phyloP scores from a whole-genome alignment of 2,797 vertebrate species.

The Scolopax bukidnonensis region DNA sequence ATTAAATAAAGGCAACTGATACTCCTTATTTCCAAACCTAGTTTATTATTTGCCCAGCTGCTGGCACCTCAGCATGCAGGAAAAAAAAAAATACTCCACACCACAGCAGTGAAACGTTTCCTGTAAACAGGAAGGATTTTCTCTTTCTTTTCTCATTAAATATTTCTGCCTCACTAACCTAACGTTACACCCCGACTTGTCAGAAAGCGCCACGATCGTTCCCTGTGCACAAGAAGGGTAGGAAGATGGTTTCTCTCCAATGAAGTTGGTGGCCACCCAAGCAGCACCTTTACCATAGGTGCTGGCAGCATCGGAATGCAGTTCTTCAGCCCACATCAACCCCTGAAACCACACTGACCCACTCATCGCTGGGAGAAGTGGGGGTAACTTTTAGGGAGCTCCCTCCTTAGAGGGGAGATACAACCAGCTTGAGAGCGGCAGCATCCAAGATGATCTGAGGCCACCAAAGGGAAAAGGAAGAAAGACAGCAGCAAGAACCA shows the following conservation, averaged over 20 bases:
- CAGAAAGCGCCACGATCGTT: background rate
- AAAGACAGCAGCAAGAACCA: background rate
- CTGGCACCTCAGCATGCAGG: background rate
- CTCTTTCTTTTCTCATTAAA: background rate
- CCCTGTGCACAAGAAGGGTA: background rate
- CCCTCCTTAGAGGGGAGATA: rapidly evolving
- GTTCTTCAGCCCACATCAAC: background rate
- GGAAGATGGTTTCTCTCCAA: background rate
- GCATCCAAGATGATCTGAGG: rapidly evolving
- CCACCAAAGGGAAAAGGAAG: background rate
- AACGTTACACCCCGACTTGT: rapidly evolving
- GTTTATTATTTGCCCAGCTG: background rate
- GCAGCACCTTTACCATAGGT: background rate
- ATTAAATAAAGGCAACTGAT: background rate
- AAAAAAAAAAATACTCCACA: background rate
- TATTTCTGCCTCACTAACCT: background rate
- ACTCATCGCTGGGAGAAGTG: rapidly evolving
- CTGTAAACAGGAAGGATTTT: background rate
- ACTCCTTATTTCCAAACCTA: background rate
- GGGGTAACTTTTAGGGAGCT: background rate
- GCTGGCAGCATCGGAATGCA: background rate
- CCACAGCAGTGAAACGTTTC: background rate
- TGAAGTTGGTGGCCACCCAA: background rate
- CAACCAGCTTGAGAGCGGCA: background rate
- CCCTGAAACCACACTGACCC: background rate